These are phyloP conservation scores for Dusona sp. DNA, from an alignment of 2,888 invertebrate genomes.

Conservation along the genomic window DNA sequence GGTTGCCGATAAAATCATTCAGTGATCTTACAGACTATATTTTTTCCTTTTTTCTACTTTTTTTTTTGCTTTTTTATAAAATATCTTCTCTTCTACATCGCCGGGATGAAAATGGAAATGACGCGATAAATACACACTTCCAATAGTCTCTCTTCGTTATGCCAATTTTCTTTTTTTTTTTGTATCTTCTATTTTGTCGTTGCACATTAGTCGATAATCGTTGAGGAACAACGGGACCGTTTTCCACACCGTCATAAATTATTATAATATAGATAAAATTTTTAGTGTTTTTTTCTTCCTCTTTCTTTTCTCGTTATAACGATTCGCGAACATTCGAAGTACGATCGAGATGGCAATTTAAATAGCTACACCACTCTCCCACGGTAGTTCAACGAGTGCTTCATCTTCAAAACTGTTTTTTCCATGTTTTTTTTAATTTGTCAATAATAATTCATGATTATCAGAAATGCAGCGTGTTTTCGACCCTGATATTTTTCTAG, in stretches of 20 bases:
- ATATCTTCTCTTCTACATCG: conserved; percentile 57
- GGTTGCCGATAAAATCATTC: conserved; percentile 63
- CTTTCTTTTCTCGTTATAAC: conserved; percentile 6
- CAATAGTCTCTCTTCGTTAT: conserved; percentile 39
- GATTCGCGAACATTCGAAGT: conserved; percentile 16
- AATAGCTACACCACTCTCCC: neutral
- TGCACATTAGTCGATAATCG: conserved; percentile 62
- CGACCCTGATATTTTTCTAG: neutral
- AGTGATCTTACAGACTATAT: conserved; percentile 51
- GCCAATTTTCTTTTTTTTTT: conserved; percentile 6
- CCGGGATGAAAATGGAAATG: conserved; percentile 56
- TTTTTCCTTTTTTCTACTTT: conserved; percentile 15
- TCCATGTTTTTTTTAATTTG: neutral
- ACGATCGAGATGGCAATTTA: conserved; percentile 18
- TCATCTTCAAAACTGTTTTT: conserved; percentile 23
- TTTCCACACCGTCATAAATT: conserved; percentile 54
- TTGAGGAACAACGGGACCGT: conserved; percentile 47
- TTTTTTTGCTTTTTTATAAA: conserved; percentile 39
- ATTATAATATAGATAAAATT: conserved; percentile 42
- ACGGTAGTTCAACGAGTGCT: conserved; percentile 22
- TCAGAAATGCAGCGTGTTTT: neutral
- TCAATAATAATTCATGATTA: neutral
- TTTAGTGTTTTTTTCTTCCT: neutral
- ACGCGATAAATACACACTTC: conserved; percentile 57
- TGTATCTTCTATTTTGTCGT: conserved; percentile 31